A percentile compares a stretch with the other conserved stretches of the same genome.
Evolutionary conservation across 2,797 vertebrate species (phyloP).

Genomic region (Ispidina lecontei): DNA sequence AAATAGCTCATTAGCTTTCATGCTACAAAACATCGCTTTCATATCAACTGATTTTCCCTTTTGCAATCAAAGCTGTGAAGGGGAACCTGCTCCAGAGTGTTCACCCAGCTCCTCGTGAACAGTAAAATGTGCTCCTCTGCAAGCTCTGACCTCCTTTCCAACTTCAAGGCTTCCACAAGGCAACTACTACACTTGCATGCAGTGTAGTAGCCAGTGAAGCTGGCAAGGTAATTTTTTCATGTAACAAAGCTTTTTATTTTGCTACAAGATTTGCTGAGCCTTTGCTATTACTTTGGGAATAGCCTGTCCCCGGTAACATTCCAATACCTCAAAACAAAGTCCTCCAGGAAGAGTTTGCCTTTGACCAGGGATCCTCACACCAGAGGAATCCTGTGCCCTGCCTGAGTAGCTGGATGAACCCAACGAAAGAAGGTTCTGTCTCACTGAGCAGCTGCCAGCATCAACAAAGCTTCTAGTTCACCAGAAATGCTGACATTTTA

Average conservation of each 20-base stretch:
- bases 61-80: not conserved
- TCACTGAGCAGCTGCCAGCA: not conserved
- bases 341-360: not conserved
- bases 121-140: not conserved
- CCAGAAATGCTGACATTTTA: not conserved
- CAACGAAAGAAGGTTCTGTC: not conserved
- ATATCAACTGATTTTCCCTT: not conserved
- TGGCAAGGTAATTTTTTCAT: not conserved
- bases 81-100: not conserved
- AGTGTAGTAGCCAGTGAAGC: not conserved
- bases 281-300: not conserved
- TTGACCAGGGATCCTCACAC: not conserved
- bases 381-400: not conserved
- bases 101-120: not conserved
- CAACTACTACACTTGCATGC: not conserved
- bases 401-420: not conserved
- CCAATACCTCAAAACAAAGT: conserved; percentile 6
- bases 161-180: not conserved
- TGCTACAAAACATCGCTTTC: not conserved
- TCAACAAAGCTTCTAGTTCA: not conserved
- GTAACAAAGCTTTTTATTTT: conserved; percentile 2
- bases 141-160: not conserved
- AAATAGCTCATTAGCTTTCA: not conserved
- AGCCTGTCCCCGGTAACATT: not conserved
- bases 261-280: not conserved